These are phyloP conservation scores for Lophius piscatorius DNA, from an alignment of 2,113 vertebrate species.

Conservation along the genomic window DNA sequence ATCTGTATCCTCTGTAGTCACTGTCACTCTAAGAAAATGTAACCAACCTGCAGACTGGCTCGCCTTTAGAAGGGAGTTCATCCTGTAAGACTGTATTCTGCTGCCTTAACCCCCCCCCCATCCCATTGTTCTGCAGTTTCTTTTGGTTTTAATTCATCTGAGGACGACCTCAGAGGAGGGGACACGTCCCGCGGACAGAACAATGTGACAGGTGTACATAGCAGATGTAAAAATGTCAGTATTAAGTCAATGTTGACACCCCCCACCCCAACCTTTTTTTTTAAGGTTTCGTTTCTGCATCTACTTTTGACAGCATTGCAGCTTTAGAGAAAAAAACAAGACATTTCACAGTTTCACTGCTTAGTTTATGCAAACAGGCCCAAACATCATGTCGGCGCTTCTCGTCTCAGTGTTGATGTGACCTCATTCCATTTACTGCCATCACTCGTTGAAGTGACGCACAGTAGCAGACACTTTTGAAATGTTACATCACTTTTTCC, in stretches of 20 bases:
- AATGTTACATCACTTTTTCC: slow-evolving; percentile 5
- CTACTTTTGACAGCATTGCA: slow-evolving; percentile 20
- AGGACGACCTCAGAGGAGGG: slow-evolving; percentile 18
- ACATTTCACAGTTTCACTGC: slow-evolving; percentile 39
- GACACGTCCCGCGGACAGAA: slow-evolving; percentile 24
- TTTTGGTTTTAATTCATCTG: slow-evolving; percentile 41
- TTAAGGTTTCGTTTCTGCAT: slow-evolving; percentile 36
- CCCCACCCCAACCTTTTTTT: no score
- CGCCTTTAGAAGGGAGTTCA: slow-evolving; percentile 66
- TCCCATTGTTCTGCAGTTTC: slow-evolving; percentile 43
- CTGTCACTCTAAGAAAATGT: slow-evolving; percentile 75
- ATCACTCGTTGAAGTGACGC: slow-evolving; percentile 46
- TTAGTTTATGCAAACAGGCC: slow-evolving; percentile 31
- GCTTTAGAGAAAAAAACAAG: slow-evolving; percentile 13
- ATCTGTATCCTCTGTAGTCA: slow-evolving; percentile 78
- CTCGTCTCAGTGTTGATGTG: slow-evolving; percentile 60
- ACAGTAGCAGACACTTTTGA: slow-evolving; percentile 40
- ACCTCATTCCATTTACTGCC: slow-evolving; percentile 61
- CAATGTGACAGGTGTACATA: slow-evolving; percentile 67
- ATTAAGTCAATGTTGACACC: slow-evolving; percentile 53
- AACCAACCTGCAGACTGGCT: slow-evolving; percentile 73
- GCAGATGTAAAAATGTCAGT: slow-evolving; percentile 68
- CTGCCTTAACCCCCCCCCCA: slow-evolving; percentile 77
- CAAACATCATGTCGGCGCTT: slow-evolving; percentile 16
- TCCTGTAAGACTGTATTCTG: slow-evolving; percentile 73